phyloP scores from a whole-genome alignment of 2,797 vertebrate species.

The Linurgus olivaceus region DNA sequence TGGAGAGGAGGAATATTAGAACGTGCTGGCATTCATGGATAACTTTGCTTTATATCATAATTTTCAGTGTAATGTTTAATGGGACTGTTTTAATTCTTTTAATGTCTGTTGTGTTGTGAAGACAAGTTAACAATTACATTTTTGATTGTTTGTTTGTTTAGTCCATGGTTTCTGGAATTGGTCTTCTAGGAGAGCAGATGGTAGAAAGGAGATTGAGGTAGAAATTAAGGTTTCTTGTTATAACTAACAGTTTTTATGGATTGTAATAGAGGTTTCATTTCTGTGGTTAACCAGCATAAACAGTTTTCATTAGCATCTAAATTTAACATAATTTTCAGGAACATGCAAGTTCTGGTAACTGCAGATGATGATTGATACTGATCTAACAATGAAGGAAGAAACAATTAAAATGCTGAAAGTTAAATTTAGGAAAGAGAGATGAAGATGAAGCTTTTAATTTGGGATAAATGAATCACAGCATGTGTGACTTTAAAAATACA shows the following conservation, averaged over 20 bases:
- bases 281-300: constrained; percentile 61
- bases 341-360: constrained; percentile 13
- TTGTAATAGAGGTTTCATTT: constrained; percentile 31
- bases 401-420: constrained; percentile 29
- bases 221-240: constrained; percentile 51
- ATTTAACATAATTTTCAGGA: constrained; percentile 55
- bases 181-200: constrained; percentile 50
- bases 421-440: constrained; percentile 4
- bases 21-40: neutral
- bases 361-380: constrained; percentile 40
- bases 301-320: constrained; percentile 50
- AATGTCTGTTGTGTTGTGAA: neutral
- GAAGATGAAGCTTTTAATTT: constrained; percentile 14
- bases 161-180: neutral
- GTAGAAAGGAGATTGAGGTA: constrained; percentile 41
- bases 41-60: neutral
- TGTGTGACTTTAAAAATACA: neutral
- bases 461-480: neutral
- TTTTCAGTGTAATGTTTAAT: constrained; percentile 9
- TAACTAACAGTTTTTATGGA: constrained; percentile 35
- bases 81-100: neutral
- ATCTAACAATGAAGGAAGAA: constrained; percentile 24
- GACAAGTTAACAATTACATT: constrained; percentile 7
- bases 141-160: constrained; percentile 16
- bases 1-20: neutral